A percentile compares a stretch with the other conserved stretches of the same genome.
Evolutionary conservation across 2,797 vertebrate species (phyloP).

Genomic region (Labroides dimidiatus): DNA sequence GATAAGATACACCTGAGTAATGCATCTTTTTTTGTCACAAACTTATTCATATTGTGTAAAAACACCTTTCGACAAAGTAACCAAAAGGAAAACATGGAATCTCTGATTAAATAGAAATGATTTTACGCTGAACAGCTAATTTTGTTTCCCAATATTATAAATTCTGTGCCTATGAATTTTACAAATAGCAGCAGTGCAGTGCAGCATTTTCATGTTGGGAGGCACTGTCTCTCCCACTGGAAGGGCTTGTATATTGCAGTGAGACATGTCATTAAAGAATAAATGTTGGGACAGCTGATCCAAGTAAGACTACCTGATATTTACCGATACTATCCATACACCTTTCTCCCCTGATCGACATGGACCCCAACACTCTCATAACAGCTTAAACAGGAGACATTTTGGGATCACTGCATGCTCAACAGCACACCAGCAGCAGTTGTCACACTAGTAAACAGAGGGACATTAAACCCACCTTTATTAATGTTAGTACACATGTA

Average conservation of each 20-base stretch:
- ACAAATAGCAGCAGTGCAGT: slow-evolving; percentile 46
- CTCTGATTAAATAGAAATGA: slow-evolving; percentile 7
- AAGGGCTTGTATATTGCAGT: slow-evolving; percentile 40
- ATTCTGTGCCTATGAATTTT: slow-evolving; percentile 43
- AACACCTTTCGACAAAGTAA: too few relatives aligned
- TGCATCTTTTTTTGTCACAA: too few relatives aligned
- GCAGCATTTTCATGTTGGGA: slow-evolving; percentile 54
- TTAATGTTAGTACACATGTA: neutral
- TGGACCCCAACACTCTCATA: neutral
- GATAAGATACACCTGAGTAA: too few relatives aligned
- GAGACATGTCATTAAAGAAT: slow-evolving; percentile 45
- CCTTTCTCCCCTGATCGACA: slow-evolving; percentile 2
- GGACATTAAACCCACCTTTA: neutral
- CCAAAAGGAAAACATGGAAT: too few relatives aligned
- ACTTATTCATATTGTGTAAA: too few relatives aligned
- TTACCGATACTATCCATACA: slow-evolving; percentile 23
- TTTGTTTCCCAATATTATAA: slow-evolving; percentile 31
- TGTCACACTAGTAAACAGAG: neutral
- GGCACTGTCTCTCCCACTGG: slow-evolving; percentile 31
- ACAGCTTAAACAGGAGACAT: slow-evolving; percentile 16
- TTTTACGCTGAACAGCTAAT: slow-evolving; percentile 11
- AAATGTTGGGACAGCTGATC: slow-evolving; percentile 45
- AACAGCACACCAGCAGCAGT: slow-evolving; percentile 10
- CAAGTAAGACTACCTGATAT: slow-evolving; percentile 32
- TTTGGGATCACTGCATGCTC: slow-evolving; percentile 9